Evolutionary conservation across 2,888 invertebrate species (phyloP).

Genomic region (Microchrysa polita): DNA sequence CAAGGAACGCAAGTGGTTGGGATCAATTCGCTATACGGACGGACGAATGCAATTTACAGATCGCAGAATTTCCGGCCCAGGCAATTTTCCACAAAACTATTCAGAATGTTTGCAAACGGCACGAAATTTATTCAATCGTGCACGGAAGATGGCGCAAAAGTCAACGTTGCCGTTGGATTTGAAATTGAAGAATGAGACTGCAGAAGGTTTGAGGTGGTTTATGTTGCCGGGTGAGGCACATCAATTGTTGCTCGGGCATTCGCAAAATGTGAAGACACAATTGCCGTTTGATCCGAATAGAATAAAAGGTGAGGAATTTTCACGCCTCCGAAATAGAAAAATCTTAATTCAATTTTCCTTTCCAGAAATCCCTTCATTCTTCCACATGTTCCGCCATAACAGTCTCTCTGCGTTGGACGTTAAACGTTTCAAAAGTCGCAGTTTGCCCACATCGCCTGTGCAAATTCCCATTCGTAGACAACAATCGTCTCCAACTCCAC

Average conservation of each 20-base stretch:
- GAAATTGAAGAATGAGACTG: constrained; percentile 44
- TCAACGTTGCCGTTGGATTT: constrained; percentile 71
- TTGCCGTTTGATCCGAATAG: constrained; percentile 78
- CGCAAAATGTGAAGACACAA: constrained; percentile 79
- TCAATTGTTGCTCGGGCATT: constrained; percentile 76
- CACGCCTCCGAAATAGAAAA: too few species aligned
- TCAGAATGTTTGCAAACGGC: constrained; percentile 83
- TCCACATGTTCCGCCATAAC: constrained; percentile 71
- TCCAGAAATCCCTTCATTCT: constrained; percentile 65
- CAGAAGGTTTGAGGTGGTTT: constrained; percentile 84
- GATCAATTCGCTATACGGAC: constrained; percentile 77
- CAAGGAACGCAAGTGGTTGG: constrained; percentile 84
- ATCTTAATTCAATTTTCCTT: constrained; percentile 30
- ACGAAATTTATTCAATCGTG: constrained; percentile 78
- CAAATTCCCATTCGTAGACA: constrained; percentile 50
- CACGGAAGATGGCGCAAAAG: constrained; percentile 79
- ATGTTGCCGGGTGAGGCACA: constrained; percentile 89
- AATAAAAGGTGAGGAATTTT: constrained; percentile 53
- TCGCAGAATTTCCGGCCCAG: constrained; percentile 75
- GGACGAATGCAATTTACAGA: constrained; percentile 81
- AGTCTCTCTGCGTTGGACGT: constrained; percentile 76
- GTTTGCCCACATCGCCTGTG: constrained; percentile 55
- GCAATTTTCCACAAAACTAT: constrained; percentile 77
- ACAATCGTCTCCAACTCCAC: constrained; percentile 49
- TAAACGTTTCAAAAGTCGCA: constrained; percentile 63